A percentile compares a stretch with the other conserved stretches of the same genome.
Conservation (phyloP, 2,888 invertebrate genomes). For the Germaria angustata region DNA sequence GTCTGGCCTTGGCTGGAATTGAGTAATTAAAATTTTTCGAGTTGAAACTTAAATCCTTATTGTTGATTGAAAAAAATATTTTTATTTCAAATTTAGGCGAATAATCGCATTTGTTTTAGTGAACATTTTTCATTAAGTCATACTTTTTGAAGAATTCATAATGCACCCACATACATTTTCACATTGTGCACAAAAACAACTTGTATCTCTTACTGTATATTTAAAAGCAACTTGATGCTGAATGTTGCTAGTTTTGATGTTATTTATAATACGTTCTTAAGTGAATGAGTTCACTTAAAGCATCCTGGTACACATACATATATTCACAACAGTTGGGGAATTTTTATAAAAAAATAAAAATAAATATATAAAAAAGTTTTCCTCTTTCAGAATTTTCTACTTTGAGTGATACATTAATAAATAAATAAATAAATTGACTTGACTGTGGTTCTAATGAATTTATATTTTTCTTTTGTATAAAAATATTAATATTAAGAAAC, state of each 20-base stretch:
- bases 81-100: too few relatives aligned
- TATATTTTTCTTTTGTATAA: not conserved
- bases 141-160: not conserved
- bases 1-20: too few relatives aligned
- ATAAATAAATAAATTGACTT: not conserved
- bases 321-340: not conserved
- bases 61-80: too few relatives aligned
- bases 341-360: not conserved
- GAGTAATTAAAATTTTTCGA: too few relatives aligned
- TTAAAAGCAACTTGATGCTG: slow-evolving; percentile 26
- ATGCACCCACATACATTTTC: not conserved
- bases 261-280: slow-evolving; percentile 57
- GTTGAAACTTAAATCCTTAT: too few relatives aligned
- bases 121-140: not conserved
- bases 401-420: slow-evolving; percentile 21
- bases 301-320: not conserved
- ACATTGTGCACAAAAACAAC: not conserved
- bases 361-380: not conserved
- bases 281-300: slow-evolving; percentile 40
- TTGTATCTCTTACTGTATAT: slow-evolving; percentile 24
- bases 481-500: too few relatives aligned
- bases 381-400: not conserved
- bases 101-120: too few relatives aligned
- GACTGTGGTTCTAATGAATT: slow-evolving; percentile 19
- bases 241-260: slow-evolving; percentile 53